Base-by-base conservation (phyloP, 1,140 invertebrate species). In the Tribolium castaneum region DNA sequence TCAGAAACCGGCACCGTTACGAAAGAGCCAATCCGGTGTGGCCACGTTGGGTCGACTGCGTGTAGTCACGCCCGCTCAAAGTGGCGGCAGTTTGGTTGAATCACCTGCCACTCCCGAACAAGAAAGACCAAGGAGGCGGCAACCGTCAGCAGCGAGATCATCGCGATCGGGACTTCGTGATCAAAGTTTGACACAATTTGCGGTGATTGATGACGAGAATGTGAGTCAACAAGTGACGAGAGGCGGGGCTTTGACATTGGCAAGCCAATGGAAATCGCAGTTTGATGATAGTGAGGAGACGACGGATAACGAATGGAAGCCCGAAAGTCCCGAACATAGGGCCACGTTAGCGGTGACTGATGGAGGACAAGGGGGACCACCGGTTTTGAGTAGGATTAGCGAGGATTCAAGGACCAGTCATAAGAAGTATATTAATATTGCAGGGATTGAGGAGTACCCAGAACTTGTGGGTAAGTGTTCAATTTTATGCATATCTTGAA, bases 281-380 rank as follows among this genome's bases (percentile, higher is more conserved):
- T 97, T 98, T 84, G 96, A 97, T 84, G 96, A 98, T 85, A 97
- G 95, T 0, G 96, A 97, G 81, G 95, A 96, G 83, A 93, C 92
- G 6, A 96, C 95, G 0, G 96, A 98, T 86, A 96, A 97, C 85
- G 95, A 97, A 85, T 96, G 95, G 94, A 96, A 96, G 85, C 94
- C 93, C 70, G 95, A 97, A 77, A 93, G 92, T 84, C 93, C 92
- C 0, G 92, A 93, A 80, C 92, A 93, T 83, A 90, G 90, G 81
- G 87, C 85, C 5, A 80, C 66, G 70, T 51, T 70, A 78, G 51
- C 75, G 16, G 76, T 45, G 10, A 76, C 25, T 30, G 25, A 62
- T 13, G 76, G 79, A 75, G 85, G 85, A 35, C 71, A 84, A 49
- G 80, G 79, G n/a, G 79, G 83, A 25, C 87, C 88, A 56, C 87